phyloP scores from a whole-genome alignment of 2,888 invertebrate species.

The Graphium colonna region DNA sequence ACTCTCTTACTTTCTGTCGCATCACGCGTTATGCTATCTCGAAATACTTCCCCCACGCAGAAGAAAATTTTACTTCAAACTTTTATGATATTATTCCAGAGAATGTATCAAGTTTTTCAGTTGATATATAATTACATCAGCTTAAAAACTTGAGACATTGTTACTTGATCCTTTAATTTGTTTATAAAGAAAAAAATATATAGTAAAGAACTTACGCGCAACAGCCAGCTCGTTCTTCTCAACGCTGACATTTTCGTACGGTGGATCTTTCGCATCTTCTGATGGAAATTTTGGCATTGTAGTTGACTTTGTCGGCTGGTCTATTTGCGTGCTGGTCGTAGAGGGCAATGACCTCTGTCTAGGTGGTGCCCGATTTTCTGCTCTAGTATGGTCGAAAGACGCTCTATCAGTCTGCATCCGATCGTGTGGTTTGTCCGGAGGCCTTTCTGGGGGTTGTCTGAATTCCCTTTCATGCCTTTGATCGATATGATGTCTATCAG shows the following conservation, averaged over 20 bases:
- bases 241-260: constrained; percentile 65
- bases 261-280: constrained; percentile 62
- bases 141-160: too few relatives aligned
- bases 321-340: constrained; percentile 53
- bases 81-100: too few relatives aligned
- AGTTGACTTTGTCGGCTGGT: constrained; percentile 76
- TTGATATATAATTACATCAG: too few relatives aligned
- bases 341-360: constrained; percentile 66
- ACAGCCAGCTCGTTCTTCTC: constrained; percentile 63
- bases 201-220: constrained; percentile 68
- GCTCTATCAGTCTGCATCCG: constrained; percentile 30
- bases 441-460: constrained; percentile 50
- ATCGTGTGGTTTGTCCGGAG: constrained; percentile 31
- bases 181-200: too few relatives aligned
- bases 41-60: too few relatives aligned
- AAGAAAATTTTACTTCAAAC: too few relatives aligned
- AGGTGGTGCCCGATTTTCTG: constrained; percentile 59
- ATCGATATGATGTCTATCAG: constrained; percentile 29
- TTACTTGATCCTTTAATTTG: too few relatives aligned
- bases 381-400: constrained; percentile 43
- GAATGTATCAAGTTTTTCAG: too few relatives aligned
- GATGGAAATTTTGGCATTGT: constrained; percentile 80
- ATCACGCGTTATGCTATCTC: too few relatives aligned
- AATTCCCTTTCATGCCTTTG: constrained; percentile 38
- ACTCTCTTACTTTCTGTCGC: too few relatives aligned